Percentiles rank a stretch among this genome's conserved stretches.
These are phyloP conservation scores for Neodontobutis hainanensis DNA, from an alignment of 2,113 vertebrate species.

Conservation along the genomic window DNA sequence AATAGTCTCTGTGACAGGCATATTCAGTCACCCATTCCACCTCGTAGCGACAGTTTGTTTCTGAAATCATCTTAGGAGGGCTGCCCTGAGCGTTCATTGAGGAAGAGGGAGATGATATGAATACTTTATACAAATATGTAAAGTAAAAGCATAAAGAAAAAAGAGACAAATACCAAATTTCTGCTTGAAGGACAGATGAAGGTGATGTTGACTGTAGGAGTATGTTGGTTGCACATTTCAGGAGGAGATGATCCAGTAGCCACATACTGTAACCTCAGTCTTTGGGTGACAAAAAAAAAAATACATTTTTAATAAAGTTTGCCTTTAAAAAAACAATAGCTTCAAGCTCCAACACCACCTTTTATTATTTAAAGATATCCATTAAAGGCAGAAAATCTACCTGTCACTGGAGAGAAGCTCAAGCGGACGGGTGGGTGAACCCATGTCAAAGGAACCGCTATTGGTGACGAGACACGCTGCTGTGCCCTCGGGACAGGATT, in stretches of 20 bases:
- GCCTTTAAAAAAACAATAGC: background rate
- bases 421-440: conserved; percentile 78
- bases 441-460: conserved; percentile 77
- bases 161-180: conserved; percentile 73
- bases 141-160: no score
- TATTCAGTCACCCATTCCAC: conserved; percentile 95
- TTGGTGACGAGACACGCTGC: conserved; percentile 86
- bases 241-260: conserved; percentile 43
- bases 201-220: conserved; percentile 88
- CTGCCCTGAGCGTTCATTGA: conserved; percentile 78
- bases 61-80: conserved; percentile 86
- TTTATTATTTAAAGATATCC: no score
- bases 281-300: conserved; percentile 49
- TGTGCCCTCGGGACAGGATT: conserved; percentile 77
- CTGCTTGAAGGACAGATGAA: conserved; percentile 90
- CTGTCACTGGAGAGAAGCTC: conserved; percentile 81
- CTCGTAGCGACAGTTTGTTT: conserved; percentile 90
- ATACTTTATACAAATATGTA: no score
- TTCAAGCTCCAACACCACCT: no score
- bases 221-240: conserved; percentile 82
- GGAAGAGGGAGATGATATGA: background rate
- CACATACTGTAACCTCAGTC: conserved; percentile 85
- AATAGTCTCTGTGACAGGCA: conserved; percentile 92
- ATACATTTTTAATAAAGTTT: background rate
- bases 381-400: conserved; percentile 59